These are phyloP conservation scores for Aphelenchoides fujianensis DNA, from an alignment of 1,140 invertebrate genomes.

Conservation along the genomic window DNA sequence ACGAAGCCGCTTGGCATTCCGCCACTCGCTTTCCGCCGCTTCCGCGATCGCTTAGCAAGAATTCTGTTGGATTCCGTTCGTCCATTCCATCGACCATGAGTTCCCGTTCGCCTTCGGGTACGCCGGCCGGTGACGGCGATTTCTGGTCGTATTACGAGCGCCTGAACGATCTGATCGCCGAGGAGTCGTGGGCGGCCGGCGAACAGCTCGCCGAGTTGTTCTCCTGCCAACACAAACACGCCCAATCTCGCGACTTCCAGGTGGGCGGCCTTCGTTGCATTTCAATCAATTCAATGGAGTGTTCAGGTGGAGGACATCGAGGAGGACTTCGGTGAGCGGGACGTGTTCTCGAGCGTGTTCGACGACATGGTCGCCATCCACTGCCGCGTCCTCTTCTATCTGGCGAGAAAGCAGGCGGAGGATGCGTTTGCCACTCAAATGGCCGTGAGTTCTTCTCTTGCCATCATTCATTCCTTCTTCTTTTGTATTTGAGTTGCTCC, in stretches of 20 bases:
- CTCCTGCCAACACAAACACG: conserved; percentile 38
- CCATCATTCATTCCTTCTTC: conserved; percentile 4
- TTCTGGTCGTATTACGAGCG: conserved; percentile 45
- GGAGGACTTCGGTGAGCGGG: conserved; percentile 34
- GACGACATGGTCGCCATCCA: conserved; percentile 48
- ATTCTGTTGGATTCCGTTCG: background rate
- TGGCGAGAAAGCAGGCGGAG: conserved; percentile 31
- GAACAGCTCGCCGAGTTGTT: conserved; percentile 31
- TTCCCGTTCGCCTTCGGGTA: conserved; percentile 7
- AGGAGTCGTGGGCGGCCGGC: conserved; percentile 34
- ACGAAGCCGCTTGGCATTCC: background rate
- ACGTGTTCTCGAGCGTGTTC: conserved; percentile 37
- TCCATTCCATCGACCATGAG: too few relatives aligned
- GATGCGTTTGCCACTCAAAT: conserved; percentile 41
- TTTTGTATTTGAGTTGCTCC: conserved; percentile 34
- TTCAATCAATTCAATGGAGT: conserved; percentile 11
- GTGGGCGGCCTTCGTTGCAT: conserved; percentile 2
- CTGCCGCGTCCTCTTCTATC: conserved; percentile 34
- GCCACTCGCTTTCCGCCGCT: background rate
- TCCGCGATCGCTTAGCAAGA: background rate
- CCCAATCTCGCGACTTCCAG: conserved; percentile 31
- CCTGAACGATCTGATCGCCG: conserved; percentile 24
- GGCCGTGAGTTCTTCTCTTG: conserved; percentile 28
- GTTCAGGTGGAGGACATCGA: conserved; percentile 42
- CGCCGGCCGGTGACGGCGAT: background rate